Conservation (phyloP, 2,113 vertebrate species). For the Tetrax tetrax region DNA sequence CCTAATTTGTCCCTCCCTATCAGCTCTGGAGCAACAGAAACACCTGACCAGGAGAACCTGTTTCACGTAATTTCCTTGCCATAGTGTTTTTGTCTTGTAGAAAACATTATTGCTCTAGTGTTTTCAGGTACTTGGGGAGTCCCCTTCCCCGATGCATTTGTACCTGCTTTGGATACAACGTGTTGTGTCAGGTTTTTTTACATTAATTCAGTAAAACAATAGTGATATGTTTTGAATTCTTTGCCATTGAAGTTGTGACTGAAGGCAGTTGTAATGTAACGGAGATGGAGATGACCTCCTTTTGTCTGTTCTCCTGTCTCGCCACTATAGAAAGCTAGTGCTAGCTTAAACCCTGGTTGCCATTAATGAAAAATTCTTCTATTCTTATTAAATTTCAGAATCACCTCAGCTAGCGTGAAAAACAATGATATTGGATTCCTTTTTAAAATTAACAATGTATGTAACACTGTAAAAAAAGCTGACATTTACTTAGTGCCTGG, state of each 20-base stretch:
- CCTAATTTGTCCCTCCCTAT: not conserved
- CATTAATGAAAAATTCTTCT: slow-evolving; percentile 50
- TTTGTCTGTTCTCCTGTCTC: not conserved
- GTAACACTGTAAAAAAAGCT: slow-evolving; percentile 52
- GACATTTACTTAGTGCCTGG: slow-evolving; percentile 69
- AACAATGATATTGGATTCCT: slow-evolving; percentile 64
- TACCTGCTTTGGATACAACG: not conserved
- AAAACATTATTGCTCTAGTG: not conserved
- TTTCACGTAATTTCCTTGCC: not conserved
- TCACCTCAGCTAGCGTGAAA: slow-evolving; percentile 44
- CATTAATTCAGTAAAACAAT: not conserved
- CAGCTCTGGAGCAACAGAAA: not conserved
- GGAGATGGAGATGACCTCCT: not conserved
- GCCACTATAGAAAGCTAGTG: not conserved
- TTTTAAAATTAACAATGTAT: slow-evolving; percentile 66
- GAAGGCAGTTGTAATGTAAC: not conserved
- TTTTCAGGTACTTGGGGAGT: not conserved
- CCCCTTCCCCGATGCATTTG: not conserved
- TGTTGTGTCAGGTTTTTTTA: not conserved
- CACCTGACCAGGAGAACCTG: not conserved
- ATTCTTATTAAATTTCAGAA: slow-evolving; percentile 66
- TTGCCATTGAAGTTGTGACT: not conserved
- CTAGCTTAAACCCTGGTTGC: slow-evolving; percentile 11
- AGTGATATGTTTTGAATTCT: not conserved
- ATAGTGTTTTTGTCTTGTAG: not conserved